These are phyloP conservation scores for Drosophila mimetica DNA, from an alignment of 2,888 invertebrate species.

Conservation along the genomic window DNA sequence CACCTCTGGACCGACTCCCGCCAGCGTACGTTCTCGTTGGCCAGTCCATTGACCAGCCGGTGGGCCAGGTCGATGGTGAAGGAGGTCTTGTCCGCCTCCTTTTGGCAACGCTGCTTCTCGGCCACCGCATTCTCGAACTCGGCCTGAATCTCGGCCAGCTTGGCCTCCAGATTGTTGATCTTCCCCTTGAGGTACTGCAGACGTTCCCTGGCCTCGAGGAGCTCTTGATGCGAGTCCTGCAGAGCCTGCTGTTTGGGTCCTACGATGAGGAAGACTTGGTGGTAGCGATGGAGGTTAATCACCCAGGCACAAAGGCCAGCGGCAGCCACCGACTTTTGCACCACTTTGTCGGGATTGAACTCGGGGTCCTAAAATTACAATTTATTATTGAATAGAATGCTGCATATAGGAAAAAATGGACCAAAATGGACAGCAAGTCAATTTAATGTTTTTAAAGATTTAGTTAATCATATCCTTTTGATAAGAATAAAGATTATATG, in stretches of 20 bases:
- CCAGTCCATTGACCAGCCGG: conserved; percentile 95
- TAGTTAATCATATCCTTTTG: no score
- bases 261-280: conserved; percentile 95
- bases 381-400: no score
- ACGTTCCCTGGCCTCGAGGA: conserved; percentile 92
- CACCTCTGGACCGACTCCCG: conserved; percentile 83
- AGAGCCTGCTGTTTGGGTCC: conserved; percentile 96
- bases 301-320: conserved; percentile 98
- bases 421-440: no score
- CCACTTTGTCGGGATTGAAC: conserved; percentile 93
- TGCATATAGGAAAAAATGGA: no score
- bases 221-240: conserved; percentile 93
- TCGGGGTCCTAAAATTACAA: conserved; percentile 86
- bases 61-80: conserved; percentile 96
- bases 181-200: conserved; percentile 90
- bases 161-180: conserved; percentile 88
- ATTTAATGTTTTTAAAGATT: no score
- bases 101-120: conserved; percentile 95
- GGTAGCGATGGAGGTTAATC: conserved; percentile 95
- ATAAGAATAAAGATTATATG: no score
- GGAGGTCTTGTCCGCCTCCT: conserved; percentile 95
- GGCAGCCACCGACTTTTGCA: conserved; percentile 95
- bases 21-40: conserved; percentile 91
- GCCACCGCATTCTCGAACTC: conserved; percentile 95
- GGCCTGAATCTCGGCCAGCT: conserved; percentile 90